A percentile compares a stretch with the other conserved stretches of the same genome.
Evolutionary conservation across 2,797 vertebrate species (phyloP).

Genomic region (Simalia tracyae): DNA sequence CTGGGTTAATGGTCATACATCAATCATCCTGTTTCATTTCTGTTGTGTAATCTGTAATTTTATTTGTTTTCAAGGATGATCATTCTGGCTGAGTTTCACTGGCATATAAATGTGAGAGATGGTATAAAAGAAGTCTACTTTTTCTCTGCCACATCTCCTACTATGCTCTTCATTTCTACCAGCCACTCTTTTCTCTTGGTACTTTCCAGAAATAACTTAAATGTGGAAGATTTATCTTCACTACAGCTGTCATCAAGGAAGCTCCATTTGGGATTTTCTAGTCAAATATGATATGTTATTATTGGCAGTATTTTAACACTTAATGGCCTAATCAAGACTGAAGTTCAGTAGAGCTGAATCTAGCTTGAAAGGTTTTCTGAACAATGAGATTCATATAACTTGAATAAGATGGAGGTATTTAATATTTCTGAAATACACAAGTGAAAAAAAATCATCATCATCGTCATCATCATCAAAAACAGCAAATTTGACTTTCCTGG

Average conservation of each 20-base stretch:
- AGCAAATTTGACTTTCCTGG: neutral
- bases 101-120: neutral
- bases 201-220: neutral
- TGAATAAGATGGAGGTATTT: neutral
- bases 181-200: neutral
- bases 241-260: slow-evolving; percentile 1
- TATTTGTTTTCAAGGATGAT: slow-evolving; percentile 15
- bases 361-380: neutral
- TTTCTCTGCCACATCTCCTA: neutral
- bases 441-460: neutral
- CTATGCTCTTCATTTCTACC: neutral
- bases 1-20: neutral
- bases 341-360: neutral
- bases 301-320: neutral
- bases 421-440: neutral
- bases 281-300: slow-evolving; percentile 7
- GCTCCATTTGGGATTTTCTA: neutral
- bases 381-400: neutral
- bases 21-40: neutral
- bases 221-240: slow-evolving; percentile 12
- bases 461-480: neutral
- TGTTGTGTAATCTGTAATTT: neutral
- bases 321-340: neutral
- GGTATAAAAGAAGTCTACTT: neutral
- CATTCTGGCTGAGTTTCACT: neutral